Conservation (phyloP, 2,888 invertebrate genomes). For the Brachyptera risi region DNA sequence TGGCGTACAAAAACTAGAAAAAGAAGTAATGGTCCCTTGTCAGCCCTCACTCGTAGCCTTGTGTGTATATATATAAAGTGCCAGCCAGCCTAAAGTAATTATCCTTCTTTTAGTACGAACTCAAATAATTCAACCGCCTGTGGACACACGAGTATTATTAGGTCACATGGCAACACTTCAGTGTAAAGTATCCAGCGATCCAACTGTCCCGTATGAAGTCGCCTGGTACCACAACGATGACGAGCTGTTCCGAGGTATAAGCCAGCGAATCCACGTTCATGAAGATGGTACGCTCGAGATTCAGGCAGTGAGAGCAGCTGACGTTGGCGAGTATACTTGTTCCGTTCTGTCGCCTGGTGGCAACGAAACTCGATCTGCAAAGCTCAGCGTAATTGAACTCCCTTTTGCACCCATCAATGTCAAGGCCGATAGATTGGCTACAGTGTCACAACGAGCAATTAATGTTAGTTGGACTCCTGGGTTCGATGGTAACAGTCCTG, state of each 20-base stretch:
- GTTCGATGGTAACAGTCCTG: conserved; percentile 95
- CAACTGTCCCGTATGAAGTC: conserved; percentile 78
- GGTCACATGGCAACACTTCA: conserved; percentile 91
- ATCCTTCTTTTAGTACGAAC: conserved; percentile 67
- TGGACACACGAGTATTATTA: conserved; percentile 84
- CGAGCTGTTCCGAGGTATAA: conserved; percentile 59
- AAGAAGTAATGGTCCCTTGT: no score
- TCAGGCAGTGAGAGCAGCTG: conserved; percentile 82
- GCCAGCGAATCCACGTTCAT: conserved; percentile 68
- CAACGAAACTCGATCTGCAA: conserved; percentile 84
- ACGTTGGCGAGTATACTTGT: conserved; percentile 93
- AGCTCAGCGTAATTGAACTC: conserved; percentile 85
- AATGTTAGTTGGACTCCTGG: conserved; percentile 93
- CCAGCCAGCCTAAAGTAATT: no score
- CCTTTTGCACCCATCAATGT: conserved; percentile 92
- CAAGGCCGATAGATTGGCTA: conserved; percentile 61
- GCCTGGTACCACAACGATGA: conserved; percentile 86
- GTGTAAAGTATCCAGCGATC: conserved; percentile 91
- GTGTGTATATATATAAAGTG: no score
- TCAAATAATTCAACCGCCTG: conserved; percentile 90
- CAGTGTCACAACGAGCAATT: conserved; percentile 63
- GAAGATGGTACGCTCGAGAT: conserved; percentile 84
- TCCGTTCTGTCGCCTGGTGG: conserved; percentile 86
- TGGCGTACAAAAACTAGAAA: no score
- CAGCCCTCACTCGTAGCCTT: no score